These are phyloP conservation scores for Gisinianus flammeolus DNA, from an alignment of 2,888 invertebrate species.

Conservation along the genomic window DNA sequence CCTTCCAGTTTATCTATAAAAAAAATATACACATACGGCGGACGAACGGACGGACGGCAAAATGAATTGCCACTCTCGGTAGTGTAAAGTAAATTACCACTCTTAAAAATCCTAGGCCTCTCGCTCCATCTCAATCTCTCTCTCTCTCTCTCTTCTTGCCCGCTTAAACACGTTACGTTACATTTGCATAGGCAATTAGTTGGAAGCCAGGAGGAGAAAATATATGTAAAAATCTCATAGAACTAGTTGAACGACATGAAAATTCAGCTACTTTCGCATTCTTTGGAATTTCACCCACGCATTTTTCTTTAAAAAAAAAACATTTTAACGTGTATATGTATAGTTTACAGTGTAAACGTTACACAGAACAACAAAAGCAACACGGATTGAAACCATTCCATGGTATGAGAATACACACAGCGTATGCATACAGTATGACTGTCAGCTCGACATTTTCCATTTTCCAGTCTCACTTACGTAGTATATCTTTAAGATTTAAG, in stretches of 20 bases:
- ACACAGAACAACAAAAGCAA: too few relatives aligned
- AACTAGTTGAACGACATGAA: not conserved
- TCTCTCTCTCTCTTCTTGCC: not conserved
- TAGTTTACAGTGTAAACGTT: too few relatives aligned
- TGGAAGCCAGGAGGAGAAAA: not conserved
- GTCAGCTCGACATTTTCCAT: not conserved
- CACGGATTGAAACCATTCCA: not conserved
- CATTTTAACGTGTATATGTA: not conserved
- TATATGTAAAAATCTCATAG: not conserved
- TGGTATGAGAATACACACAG: not conserved
- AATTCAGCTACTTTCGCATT: not conserved
- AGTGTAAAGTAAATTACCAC: not conserved
- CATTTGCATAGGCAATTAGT: conserved; percentile 26
- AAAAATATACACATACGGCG: not conserved
- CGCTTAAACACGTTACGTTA: not conserved
- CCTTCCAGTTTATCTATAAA: not conserved
- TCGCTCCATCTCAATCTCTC: not conserved
- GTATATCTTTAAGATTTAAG: not conserved
- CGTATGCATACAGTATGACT: not conserved
- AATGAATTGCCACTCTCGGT: not conserved
- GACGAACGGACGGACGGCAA: not conserved
- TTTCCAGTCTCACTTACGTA: not conserved
- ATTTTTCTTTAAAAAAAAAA: not conserved
- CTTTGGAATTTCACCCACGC: not conserved
- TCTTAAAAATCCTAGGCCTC: not conserved